These are phyloP conservation scores for Hyaena hyaena DNA, from an alignment of 2,113 vertebrate species.

Conservation along the genomic window DNA sequence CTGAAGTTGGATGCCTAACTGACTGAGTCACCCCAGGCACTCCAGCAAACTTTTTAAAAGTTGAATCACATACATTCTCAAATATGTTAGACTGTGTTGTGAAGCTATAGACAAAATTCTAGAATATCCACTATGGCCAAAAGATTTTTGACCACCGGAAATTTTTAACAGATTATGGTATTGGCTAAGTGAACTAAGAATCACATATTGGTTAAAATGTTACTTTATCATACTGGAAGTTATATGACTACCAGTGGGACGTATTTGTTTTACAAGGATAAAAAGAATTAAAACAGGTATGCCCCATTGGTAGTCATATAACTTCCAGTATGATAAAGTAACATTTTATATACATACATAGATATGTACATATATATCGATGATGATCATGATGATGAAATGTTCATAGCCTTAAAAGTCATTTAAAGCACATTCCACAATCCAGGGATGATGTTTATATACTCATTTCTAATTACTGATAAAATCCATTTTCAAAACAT, in stretches of 20 bases:
- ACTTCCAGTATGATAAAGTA: too few species aligned
- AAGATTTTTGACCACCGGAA: neutral
- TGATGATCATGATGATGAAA: neutral
- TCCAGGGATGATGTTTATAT: neutral
- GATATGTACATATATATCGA: neutral
- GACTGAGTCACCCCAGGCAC: too few species aligned
- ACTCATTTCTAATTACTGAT: neutral
- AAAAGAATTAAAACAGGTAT: too few species aligned
- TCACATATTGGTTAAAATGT: neutral
- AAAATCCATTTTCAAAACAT: neutral
- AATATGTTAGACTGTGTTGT: neutral
- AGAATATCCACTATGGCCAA: neutral
- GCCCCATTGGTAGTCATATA: too few species aligned
- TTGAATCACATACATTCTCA: neutral
- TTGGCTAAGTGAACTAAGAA: neutral
- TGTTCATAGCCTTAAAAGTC: neutral
- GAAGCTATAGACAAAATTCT: neutral
- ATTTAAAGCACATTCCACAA: neutral
- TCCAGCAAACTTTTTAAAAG: neutral
- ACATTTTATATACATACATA: too few species aligned
- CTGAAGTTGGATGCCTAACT: too few species aligned
- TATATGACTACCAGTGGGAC: neutral
- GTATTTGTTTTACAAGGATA: neutral
- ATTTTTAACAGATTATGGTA: neutral
- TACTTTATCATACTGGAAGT: neutral